Base-by-base conservation (phyloP, 1,140 invertebrate species). In the Apis laboriosa region DNA sequence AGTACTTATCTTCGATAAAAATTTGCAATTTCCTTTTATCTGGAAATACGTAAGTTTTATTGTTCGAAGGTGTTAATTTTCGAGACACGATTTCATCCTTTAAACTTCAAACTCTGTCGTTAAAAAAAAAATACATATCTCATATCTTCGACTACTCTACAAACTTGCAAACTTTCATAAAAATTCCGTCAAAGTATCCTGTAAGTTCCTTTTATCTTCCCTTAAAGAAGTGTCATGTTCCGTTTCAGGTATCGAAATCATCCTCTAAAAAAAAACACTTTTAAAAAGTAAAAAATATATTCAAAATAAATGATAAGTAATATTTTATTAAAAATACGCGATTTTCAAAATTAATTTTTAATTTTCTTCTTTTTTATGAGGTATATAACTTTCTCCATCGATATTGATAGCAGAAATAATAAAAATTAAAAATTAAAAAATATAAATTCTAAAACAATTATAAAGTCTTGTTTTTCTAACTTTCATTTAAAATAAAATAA, bases 11-110 rank as follows among this genome's bases (percentile, higher is more conserved):
- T 43, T 43, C 8, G 13, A 17, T 8, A 17, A 2, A 9, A 28
- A 63, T 63, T 28, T 17, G 28, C 13, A 13, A 1, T 2, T 0
- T 1, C 1, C 1, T 3, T 64, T 34, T 1, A 1, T 4, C 9
- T 9, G 9, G 15, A 3, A 34, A 0, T 15, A 17, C 0, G 0
- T 17, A 64, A 17, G 1, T 1, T 34, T 15, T 4, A 15, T 28
- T 11, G 17, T 43, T 19, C 9, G 15, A 17, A 4, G 17, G 34
- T 24, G 73, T 63, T 63, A 24, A 75, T 63, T 75, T 51, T 53
- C 73, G 2, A 28, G 43, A 24, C 19, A 17, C 56, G 60, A 75
- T 51, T 63, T 63, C 24, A 43, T 53, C 51, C 51, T 17, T 53
- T 43, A 34, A 66, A 51, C 49, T 43, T 12, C 9, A 11, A 8